Evolutionary conservation across 2,888 invertebrate genomes (phyloP).

Genomic region (Gisinianus flammeolus): DNA sequence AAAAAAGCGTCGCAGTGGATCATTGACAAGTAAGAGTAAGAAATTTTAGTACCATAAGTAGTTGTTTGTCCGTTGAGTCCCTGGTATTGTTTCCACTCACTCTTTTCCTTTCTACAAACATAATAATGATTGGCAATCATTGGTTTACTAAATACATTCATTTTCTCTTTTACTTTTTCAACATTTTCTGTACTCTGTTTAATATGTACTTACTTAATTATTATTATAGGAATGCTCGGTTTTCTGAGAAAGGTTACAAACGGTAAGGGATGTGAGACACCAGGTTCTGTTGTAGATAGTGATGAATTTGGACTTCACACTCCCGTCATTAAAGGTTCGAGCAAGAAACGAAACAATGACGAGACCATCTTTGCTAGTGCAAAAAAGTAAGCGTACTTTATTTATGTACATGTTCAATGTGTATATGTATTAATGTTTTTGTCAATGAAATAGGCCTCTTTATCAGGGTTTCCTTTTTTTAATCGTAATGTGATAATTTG

Average conservation of each 20-base stretch:
- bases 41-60: not conserved
- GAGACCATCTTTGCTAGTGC: slow-evolving; percentile 28
- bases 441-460: not conserved
- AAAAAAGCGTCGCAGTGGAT: slow-evolving; percentile 84
- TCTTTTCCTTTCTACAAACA: not conserved
- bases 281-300: slow-evolving; percentile 38
- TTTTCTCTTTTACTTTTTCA: not conserved
- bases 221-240: slow-evolving; percentile 48
- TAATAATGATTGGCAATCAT: not conserved
- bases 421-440: not conserved
- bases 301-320: slow-evolving; percentile 45
- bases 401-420: not conserved
- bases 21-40: slow-evolving; percentile 75
- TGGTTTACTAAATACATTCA: not conserved
- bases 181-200: not conserved
- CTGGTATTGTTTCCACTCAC: not conserved
- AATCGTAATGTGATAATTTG: too few relatives aligned
- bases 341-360: slow-evolving; percentile 37
- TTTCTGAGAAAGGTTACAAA: slow-evolving; percentile 51
- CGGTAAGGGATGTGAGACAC: slow-evolving; percentile 45
- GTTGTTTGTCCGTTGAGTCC: not conserved
- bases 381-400: slow-evolving; percentile 39
- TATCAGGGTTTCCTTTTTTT: too few relatives aligned
- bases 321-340: slow-evolving; percentile 49
- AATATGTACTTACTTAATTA: not conserved